Evolutionary conservation across 1,140 invertebrate genomes (phyloP).

Genomic region (Rhopalosiphum maidis): DNA sequence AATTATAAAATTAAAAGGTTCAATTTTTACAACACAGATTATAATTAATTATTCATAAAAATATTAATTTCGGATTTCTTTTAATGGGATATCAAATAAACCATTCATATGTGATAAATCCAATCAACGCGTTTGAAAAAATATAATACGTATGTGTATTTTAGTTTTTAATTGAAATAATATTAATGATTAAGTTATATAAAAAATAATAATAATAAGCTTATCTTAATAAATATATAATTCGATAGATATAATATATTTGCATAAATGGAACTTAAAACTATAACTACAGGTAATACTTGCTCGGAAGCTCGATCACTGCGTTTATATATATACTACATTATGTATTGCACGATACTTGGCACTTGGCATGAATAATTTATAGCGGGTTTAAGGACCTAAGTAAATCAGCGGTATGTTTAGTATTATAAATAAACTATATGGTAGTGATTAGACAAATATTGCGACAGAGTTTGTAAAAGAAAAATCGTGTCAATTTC

Average conservation of each 20-base stretch:
- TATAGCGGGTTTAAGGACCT: not conserved
- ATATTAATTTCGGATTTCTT: not conserved
- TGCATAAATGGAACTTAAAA: not conserved
- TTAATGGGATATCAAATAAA: not conserved
- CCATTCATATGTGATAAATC: not conserved
- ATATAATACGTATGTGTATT: not conserved
- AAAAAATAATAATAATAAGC: not conserved
- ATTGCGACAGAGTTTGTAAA: too few species aligned
- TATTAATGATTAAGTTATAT: not conserved
- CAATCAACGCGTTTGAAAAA: not conserved
- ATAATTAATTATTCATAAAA: not conserved
- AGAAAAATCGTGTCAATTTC: not conserved
- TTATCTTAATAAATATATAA: not conserved
- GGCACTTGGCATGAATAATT: not conserved
- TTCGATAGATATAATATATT: not conserved
- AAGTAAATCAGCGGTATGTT: not conserved
- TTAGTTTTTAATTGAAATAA: not conserved
- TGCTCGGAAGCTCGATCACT: not conserved
- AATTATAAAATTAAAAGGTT: too few species aligned
- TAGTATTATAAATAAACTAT: not conserved
- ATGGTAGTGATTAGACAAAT: not conserved
- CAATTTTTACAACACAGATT: too few species aligned
- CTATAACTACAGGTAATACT: too few species aligned
- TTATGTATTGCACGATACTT: not conserved
- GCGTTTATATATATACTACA: not conserved